Conservation (phyloP, 2,888 invertebrate species). For the Trichopria drosophilae region DNA sequence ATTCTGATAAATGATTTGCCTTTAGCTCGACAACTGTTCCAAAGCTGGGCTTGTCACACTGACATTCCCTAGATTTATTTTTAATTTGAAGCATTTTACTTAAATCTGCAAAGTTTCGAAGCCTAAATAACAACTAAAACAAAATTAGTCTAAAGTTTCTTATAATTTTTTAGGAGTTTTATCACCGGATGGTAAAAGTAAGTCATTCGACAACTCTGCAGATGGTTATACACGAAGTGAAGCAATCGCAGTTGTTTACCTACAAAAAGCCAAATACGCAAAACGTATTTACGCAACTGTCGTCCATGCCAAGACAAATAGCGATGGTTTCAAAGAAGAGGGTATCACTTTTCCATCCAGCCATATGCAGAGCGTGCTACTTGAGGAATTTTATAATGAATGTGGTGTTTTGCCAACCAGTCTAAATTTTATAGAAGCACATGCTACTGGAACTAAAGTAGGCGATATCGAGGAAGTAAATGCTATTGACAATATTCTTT, state of each 20-base stretch:
- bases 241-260: slow-evolving; percentile 68
- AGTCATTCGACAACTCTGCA: slow-evolving; percentile 82
- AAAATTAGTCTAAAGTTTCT: too few species aligned
- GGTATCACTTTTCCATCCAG: slow-evolving; percentile 43
- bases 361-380: slow-evolving; percentile 41
- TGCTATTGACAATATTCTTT: slow-evolving; percentile 78
- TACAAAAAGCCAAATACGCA: slow-evolving; percentile 66
- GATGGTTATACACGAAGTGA: slow-evolving; percentile 81
- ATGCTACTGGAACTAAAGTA: slow-evolving; percentile 75
- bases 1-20: too few species aligned
- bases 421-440: slow-evolving; percentile 68
- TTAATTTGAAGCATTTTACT: too few species aligned
- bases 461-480: slow-evolving; percentile 89
- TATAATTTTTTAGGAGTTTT: too few species aligned
- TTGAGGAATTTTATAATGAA: slow-evolving; percentile 64
- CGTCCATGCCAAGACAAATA: slow-evolving; percentile 62
- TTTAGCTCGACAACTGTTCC: too few species aligned
- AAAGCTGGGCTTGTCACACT: too few species aligned
- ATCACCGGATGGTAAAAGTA: slow-evolving; percentile 81
- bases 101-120: too few species aligned
- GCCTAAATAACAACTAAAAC: too few species aligned
- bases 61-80: too few species aligned
- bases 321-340: slow-evolving; percentile 59
- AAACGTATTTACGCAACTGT: slow-evolving; percentile 59
- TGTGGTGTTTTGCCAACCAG: slow-evolving; percentile 62